Evolutionary conservation across 2,113 vertebrate species (phyloP).

Genomic region (Talpa occidentalis): DNA sequence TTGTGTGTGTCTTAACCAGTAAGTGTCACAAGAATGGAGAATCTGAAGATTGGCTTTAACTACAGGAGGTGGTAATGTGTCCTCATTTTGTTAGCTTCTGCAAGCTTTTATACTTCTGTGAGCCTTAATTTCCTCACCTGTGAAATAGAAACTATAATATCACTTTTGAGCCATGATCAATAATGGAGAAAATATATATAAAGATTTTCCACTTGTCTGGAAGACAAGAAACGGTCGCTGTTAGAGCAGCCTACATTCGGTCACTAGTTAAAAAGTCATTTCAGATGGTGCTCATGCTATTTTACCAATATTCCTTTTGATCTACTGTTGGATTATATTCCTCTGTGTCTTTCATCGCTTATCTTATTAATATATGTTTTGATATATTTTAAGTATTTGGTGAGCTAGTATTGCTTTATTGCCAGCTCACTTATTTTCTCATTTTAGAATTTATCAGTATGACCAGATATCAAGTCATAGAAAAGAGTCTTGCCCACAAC

Average conservation of each 20-base stretch:
- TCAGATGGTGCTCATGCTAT: not conserved
- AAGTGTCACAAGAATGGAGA: not conserved
- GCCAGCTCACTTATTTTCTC: not conserved
- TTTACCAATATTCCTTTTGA: not conserved
- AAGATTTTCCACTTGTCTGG: not conserved
- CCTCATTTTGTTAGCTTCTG: not conserved
- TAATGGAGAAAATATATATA: not conserved
- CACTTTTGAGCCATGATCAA: not conserved
- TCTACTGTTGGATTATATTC: not conserved
- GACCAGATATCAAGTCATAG: not conserved
- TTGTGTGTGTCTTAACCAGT: not conserved
- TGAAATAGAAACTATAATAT: not conserved
- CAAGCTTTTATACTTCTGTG: not conserved
- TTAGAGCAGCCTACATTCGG: not conserved
- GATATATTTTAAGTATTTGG: not conserved
- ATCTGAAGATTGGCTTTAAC: not conserved
- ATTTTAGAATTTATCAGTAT: not conserved
- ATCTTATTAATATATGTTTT: not conserved
- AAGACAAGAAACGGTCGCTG: not conserved
- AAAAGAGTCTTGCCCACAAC: not conserved
- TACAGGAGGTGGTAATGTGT: not conserved
- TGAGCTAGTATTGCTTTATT: not conserved
- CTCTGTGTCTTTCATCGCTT: not conserved
- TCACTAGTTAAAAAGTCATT: not conserved
- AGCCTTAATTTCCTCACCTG: not conserved